These are phyloP conservation scores for Anableps anableps DNA, from an alignment of 2,797 vertebrate genomes.

Conservation along the genomic window DNA sequence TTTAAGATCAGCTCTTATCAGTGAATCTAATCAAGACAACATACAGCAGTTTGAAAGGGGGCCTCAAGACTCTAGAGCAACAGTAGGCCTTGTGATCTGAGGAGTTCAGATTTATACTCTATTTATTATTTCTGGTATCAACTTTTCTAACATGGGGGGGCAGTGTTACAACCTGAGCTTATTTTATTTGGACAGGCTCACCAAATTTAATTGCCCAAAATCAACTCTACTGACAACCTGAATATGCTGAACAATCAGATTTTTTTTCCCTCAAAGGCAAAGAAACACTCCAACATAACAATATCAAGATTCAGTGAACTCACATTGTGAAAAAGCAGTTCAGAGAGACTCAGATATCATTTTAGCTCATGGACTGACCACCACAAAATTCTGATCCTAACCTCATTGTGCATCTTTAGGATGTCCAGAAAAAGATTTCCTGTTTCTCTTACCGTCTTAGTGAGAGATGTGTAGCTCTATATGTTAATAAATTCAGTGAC, in stretches of 20 bases:
- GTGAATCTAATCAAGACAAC: too few species aligned
- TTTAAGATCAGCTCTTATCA: too few species aligned
- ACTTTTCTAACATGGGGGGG: background rate
- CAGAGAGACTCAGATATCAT: background rate
- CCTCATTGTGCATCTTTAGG: background rate
- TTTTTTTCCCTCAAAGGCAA: background rate
- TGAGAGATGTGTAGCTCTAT: too few species aligned
- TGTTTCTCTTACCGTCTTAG: background rate
- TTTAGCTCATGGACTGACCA: background rate
- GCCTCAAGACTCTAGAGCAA: background rate
- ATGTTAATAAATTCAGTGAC: too few species aligned
- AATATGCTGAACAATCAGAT: background rate
- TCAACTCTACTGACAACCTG: background rate
- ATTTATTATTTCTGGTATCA: background rate
- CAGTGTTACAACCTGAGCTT: background rate
- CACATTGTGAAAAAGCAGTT: background rate
- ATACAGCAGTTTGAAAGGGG: background rate
- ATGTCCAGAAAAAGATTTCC: background rate
- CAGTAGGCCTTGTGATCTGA: background rate
- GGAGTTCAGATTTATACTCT: background rate
- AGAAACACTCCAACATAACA: background rate
- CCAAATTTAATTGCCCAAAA: background rate
- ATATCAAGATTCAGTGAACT: background rate
- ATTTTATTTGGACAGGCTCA: background rate
- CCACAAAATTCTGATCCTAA: background rate